Conservation (phyloP, 64 coral and sea anemone species). For the Pocillopora verrucosa region DNA sequence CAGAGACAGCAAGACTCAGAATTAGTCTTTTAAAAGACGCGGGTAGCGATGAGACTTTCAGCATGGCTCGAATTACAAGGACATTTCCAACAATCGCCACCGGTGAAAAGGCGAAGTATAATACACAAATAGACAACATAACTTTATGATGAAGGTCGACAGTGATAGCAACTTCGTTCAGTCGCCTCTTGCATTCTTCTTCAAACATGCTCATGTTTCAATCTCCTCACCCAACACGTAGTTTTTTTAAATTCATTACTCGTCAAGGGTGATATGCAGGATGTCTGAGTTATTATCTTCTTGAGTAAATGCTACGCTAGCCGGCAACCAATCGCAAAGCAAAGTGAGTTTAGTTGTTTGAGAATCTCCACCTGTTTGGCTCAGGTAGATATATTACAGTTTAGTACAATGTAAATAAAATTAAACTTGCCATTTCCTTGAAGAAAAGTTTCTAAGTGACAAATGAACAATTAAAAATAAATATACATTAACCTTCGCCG, state of each 20-base stretch:
- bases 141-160: not conserved
- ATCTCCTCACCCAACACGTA: not conserved
- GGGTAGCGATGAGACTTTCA: slow-evolving; percentile 5
- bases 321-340: too few relatives aligned
- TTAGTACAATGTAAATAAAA: too few relatives aligned
- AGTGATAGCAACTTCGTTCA: not conserved
- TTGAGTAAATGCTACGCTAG: too few relatives aligned
- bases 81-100: slow-evolving; percentile 24
- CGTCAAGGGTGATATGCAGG: not conserved
- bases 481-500: too few relatives aligned
- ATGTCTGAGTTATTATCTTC: not conserved
- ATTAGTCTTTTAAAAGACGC: not conserved
- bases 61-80: slow-evolving; percentile 15
- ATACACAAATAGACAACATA: not conserved
- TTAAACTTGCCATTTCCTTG: too few relatives aligned
- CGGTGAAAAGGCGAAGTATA: slow-evolving; percentile 5
- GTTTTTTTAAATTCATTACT: not conserved
- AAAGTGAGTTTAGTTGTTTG: too few relatives aligned
- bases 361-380: too few relatives aligned
- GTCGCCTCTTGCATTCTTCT: not conserved
- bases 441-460: too few relatives aligned
- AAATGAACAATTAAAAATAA: too few relatives aligned
- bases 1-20: slow-evolving; percentile 43
- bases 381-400: too few relatives aligned
- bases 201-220: not conserved